Conservation (phyloP, 1,140 invertebrate species). For the Anoplophora glabripennis region DNA sequence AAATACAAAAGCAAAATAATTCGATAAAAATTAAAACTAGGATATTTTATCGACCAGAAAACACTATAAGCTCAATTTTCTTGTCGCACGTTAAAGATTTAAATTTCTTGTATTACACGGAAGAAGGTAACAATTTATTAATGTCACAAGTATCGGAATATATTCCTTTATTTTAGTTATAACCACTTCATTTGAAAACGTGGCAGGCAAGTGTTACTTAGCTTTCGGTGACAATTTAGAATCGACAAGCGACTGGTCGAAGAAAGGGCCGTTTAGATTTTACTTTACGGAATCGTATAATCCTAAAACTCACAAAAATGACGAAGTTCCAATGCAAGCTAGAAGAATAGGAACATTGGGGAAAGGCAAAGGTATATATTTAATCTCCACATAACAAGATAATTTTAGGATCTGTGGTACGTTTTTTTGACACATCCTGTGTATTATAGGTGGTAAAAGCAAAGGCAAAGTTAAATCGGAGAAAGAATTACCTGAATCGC, state of each 20-base stretch:
- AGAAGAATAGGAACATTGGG: constrained; percentile 57
- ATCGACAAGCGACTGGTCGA: constrained; percentile 19
- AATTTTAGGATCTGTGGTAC: too few relatives aligned
- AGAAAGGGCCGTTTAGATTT: constrained; percentile 54
- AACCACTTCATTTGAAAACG: constrained; percentile 24
- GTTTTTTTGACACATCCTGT: too few relatives aligned
- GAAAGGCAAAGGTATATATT: constrained; percentile 66
- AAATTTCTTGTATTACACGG: constrained; percentile 74
- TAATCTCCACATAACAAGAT: too few relatives aligned
- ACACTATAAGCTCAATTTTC: constrained; percentile 58
- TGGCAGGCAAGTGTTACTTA: constrained; percentile 28
- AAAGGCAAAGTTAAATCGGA: constrained; percentile 62
- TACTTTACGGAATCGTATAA: constrained; percentile 75
- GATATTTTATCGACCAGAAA: constrained; percentile 76
- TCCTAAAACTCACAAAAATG: constrained; percentile 55
- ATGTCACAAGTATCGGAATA: background rate
- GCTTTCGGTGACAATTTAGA: constrained; percentile 20
- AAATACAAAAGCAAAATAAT: constrained; percentile 37
- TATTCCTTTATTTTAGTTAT: constrained; percentile 23
- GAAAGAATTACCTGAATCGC: constrained; percentile 39
- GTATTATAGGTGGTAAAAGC: constrained; percentile 55
- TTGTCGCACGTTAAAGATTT: constrained; percentile 55
- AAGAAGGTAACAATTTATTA: constrained; percentile 55
- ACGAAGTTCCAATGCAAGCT: constrained; percentile 61
- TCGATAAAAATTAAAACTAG: constrained; percentile 67